Evolutionary conservation across 2,888 invertebrate species (phyloP), one percentile per base, ranked within the genome.

Genomic region (Abrostola tripartita): DNA sequence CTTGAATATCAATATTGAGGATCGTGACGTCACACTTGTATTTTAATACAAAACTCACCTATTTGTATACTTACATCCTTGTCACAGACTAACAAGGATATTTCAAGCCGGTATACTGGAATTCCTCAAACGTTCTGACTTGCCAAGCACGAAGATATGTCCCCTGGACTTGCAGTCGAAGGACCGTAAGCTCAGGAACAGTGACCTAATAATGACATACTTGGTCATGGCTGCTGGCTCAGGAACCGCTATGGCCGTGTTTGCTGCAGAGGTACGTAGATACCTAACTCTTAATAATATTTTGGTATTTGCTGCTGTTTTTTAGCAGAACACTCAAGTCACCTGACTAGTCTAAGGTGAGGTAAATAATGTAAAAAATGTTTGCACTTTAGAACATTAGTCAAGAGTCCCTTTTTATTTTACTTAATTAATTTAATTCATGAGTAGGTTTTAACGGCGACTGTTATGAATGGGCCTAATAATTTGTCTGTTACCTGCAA

Each of bases 121-220:
- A 69, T 96, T 96, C 79, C 94, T 97, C 55, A 94, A 96, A 56
- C 92, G 92, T 0, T 91, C 94, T 66, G 95, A 96, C 72, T 86
- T 98, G 74, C 98, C 98, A 0, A 95, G 96, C 73, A 96, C 97
- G 0, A 96, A 96, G 84, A 97, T 98, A 52, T 98, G 98, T 77
- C 98, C 98, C 0, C 94, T 97, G 57, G 96, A 98, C 88, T 91
- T 98, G 74, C 97, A 97, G 75, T 97, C 97, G 62, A 97, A 96
- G 47, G 98, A 98, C 82, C 95, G 98, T 0, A 96, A 96, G 83
- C 90, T 98, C 7, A 91, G 96, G 70, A 97, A 97, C 84, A 95
- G 96, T 5, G 98, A 98, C 87, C 95, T 98, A 0, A 88, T 96
- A 78, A 96, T 98, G 95, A 98, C 98, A 0, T 98, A 98, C 82